Conservation (phyloP, 2,888 invertebrate species). For the Drosophila leonis region DNA sequence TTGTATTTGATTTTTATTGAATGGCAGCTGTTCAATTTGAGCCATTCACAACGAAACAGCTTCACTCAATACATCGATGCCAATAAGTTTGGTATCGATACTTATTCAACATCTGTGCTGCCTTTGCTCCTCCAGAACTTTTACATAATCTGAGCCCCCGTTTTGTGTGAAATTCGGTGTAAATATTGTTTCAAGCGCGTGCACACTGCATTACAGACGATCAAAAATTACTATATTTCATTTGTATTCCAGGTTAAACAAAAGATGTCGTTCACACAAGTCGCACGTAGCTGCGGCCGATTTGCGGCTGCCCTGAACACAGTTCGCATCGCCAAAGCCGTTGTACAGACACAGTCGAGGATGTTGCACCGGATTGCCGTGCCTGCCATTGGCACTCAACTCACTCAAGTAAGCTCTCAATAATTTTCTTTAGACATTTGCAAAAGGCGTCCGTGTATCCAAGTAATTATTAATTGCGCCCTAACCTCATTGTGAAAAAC, state of each 20-base stretch:
- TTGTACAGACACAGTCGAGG: slow-evolving; percentile 76
- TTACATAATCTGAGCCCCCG: slow-evolving; percentile 82
- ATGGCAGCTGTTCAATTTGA: neutral
- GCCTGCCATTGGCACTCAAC: slow-evolving; percentile 76
- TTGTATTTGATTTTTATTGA: neutral
- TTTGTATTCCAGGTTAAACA: slow-evolving; percentile 50
- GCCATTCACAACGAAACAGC: slow-evolving; percentile 3
- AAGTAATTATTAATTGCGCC: slow-evolving; percentile 37
- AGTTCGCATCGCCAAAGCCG: slow-evolving; percentile 62
- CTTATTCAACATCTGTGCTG: slow-evolving; percentile 47
- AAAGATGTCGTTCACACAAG: slow-evolving; percentile 84
- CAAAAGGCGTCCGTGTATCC: neutral
- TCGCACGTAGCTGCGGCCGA: slow-evolving; percentile 83
- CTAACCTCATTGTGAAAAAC: slow-evolving; percentile 77
- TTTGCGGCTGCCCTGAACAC: slow-evolving; percentile 75
- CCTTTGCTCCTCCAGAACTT: slow-evolving; percentile 77
- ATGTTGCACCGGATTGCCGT: slow-evolving; percentile 81
- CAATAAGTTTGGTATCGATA: slow-evolving; percentile 16
- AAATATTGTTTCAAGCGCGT: slow-evolving; percentile 52
- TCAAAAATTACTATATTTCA: slow-evolving; percentile 7
- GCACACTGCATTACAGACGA: neutral
- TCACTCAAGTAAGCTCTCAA: slow-evolving; percentile 65
- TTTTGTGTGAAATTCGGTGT: slow-evolving; percentile 60
- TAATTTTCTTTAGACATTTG: neutral
- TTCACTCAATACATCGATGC: slow-evolving; percentile 17